phyloP scores from a whole-genome alignment of 2,113 vertebrate genomes.

The Arvicanthis niloticus region DNA sequence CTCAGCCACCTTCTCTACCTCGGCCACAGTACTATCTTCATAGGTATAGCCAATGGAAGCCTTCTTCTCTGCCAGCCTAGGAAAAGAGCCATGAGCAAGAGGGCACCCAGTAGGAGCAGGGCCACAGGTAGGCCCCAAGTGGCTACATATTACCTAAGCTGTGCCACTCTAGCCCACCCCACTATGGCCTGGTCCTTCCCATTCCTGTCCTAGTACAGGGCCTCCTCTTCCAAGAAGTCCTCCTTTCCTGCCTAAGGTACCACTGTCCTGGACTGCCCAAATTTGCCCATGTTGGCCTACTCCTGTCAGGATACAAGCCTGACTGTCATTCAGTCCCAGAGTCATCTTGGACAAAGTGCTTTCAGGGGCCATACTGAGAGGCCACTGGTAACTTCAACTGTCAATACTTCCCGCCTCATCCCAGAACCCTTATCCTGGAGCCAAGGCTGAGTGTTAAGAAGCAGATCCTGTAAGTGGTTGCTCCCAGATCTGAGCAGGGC shows the following conservation, averaged over 20 bases:
- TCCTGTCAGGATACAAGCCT: not conserved
- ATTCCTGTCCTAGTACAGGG: not conserved
- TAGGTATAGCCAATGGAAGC: constrained; percentile 97
- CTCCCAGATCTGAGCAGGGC: no score
- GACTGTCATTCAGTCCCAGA: not conserved
- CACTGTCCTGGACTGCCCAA: not conserved
- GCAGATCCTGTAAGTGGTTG: no score
- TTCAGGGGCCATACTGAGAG: fast-evolving
- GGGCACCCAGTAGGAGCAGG: not conserved
- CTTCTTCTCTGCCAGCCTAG: constrained; percentile 95
- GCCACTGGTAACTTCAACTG: not conserved
- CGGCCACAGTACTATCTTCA: constrained; percentile 95
- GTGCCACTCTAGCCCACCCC: not conserved
- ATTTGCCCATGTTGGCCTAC: fast-evolving
- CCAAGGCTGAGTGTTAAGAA: not conserved
- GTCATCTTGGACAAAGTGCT: not conserved
- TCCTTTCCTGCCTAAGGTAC: not conserved
- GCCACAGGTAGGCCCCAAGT: not conserved
- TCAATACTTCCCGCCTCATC: fast-evolving
- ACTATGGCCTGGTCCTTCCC: not conserved
- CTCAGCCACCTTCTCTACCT: constrained; percentile 90
- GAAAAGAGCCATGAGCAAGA: not conserved
- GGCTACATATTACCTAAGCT: not conserved
- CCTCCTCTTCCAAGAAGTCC: not conserved
- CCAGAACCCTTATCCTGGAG: not conserved